Evolutionary conservation across 2,113 vertebrate genomes (phyloP), one percentile per base, ranked within the genome.

Genomic region (Pterocles orientalis): DNA sequence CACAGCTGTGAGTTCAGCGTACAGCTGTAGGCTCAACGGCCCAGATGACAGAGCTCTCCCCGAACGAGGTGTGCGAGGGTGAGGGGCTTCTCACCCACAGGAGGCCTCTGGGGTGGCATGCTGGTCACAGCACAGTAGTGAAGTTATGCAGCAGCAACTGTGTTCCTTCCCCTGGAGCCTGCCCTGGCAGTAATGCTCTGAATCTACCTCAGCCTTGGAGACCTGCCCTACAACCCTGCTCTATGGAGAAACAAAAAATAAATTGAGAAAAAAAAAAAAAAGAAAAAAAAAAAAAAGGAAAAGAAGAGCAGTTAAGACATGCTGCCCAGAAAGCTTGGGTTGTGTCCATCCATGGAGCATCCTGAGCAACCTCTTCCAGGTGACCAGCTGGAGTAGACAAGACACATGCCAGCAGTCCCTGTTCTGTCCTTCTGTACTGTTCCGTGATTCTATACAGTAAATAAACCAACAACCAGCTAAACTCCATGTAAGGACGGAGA

Each of bases 91-190:
- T 8, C n/a, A 3, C 3, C n/a, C 8, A 2, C 61, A 3, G 12
- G 5, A 18, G 28, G 2, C 4, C 5, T 10, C 7, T 2, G 0
- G 12, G 8, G 5, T 4, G 24, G 14, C 15, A 1, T 1, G 54
- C 43, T 14, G 36, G 15, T 31, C 7, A 3, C 9, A 4, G 45
- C 45, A 13, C 41, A 41, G 41, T 41, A 13, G 5, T 41, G 41
- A 41, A 41, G 41, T 41, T 41, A 41, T 12, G 41, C 53, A 24
- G 2, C 5, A 18, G 43, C 43, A 6, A 0, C 0, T 2, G 18
- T 1, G 15, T n/a, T n/a, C n/a, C n/a, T 12, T 18, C 1, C 9
- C 31, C 3, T 2, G 6, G 2, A 7, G 12, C 3, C 31, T 1
- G 28, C 31, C 28, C 20, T 3, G 9, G 7, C 43, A 24, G 10